phyloP scores from a whole-genome alignment of 2,888 invertebrate species.

The Tenthredo mesomela region DNA sequence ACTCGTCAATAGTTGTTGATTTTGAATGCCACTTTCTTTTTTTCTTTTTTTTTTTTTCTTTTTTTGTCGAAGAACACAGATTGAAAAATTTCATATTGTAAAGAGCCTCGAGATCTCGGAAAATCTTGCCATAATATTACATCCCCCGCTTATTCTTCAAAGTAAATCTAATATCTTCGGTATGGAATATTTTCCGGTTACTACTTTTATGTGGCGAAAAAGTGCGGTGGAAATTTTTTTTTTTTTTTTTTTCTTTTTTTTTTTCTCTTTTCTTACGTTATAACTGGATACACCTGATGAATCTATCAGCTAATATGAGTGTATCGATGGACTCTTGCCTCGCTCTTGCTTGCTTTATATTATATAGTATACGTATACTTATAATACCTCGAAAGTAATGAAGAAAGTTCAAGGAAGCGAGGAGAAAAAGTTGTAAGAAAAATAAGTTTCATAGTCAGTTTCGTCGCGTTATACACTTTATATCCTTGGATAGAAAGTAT shows the following conservation, averaged over 20 bases:
- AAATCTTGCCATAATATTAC: neutral
- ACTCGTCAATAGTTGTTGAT: conserved; percentile 1
- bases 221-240: neutral
- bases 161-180: neutral
- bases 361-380: neutral
- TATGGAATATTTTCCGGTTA: neutral
- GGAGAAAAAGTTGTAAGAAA: neutral
- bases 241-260: neutral
- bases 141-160: neutral
- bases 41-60: neutral
- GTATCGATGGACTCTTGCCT: neutral
- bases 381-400: conserved; percentile 7
- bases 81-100: conserved; percentile 3
- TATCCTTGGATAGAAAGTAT: neutral
- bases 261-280: neutral
- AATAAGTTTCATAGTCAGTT: conserved; percentile 20
- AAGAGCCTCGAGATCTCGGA: neutral
- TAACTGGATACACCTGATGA: neutral
- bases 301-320: neutral
- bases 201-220: neutral
- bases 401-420: conserved; percentile 14
- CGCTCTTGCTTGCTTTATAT: neutral
- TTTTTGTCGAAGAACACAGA: neutral
- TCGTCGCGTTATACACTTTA: neutral
- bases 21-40: neutral